Conservation (phyloP, 2,888 invertebrate genomes). For the Sympetrum striolatum region DNA sequence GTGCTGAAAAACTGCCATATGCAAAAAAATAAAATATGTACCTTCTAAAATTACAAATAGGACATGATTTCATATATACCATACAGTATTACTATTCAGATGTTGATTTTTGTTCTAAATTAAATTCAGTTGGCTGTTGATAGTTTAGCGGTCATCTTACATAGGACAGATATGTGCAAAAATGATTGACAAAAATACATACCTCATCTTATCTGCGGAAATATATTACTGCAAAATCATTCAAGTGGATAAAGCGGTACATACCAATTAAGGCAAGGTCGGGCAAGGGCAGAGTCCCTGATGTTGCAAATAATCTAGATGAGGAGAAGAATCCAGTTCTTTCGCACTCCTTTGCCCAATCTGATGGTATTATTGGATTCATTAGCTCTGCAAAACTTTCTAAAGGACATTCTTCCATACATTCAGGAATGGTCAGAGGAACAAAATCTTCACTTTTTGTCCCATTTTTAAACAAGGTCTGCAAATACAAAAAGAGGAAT, state of each 20-base stretch:
- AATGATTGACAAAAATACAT: no score
- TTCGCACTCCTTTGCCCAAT: slow-evolving; percentile 74
- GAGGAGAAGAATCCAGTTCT: background rate
- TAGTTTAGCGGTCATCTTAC: no score
- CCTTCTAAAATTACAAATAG: no score
- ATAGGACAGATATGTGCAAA: no score
- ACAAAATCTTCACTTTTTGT: slow-evolving; percentile 62
- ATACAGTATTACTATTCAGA: no score
- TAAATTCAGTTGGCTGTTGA: no score
- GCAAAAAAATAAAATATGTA: no score
- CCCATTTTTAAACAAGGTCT: slow-evolving; percentile 76
- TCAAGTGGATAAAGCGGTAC: background rate
- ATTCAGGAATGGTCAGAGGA: slow-evolving; percentile 69
- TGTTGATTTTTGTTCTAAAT: no score
- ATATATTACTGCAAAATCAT: no score
- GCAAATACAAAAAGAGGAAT: slow-evolving; percentile 51
- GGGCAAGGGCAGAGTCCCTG: background rate
- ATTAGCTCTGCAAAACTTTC: slow-evolving; percentile 66
- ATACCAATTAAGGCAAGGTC: slow-evolving; percentile 4
- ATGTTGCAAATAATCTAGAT: background rate
- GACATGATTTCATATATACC: no score
- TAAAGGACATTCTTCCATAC: slow-evolving; percentile 70
- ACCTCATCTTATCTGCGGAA: no score
- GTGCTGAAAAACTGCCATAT: no score
- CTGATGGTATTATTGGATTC: slow-evolving; percentile 66